Percentiles rank a stretch among this genome's conserved stretches.
phyloP scores from a whole-genome alignment of 2,888 invertebrate genomes.

The Dromius quadrimaculatus region DNA sequence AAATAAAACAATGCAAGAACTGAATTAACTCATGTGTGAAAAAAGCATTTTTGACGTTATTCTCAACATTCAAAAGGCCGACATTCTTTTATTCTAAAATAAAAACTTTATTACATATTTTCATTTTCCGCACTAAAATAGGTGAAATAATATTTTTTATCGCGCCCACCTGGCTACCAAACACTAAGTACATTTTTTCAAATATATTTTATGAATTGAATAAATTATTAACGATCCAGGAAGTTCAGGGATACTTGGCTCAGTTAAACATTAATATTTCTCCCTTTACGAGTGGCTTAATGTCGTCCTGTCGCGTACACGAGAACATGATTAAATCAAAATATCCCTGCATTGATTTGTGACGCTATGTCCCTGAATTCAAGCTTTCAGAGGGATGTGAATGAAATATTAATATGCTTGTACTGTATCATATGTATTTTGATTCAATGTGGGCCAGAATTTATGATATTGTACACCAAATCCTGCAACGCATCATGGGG shows the following conservation, averaged over 20 bases:
- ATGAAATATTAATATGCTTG: too few species aligned
- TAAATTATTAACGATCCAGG: neutral
- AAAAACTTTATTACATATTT: too few species aligned
- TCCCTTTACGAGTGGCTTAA: constrained; percentile 34
- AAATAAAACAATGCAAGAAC: constrained; percentile 3
- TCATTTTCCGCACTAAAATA: too few species aligned
- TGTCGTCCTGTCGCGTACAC: constrained; percentile 9
- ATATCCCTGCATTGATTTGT: neutral
- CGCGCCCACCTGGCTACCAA: neutral
- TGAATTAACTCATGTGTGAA: constrained; percentile 14
- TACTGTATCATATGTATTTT: too few species aligned
- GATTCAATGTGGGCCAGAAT: too few species aligned
- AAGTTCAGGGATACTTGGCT: constrained; percentile 22
- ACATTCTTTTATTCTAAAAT: too few species aligned
- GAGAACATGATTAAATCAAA: constrained; percentile 32
- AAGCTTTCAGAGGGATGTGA: too few species aligned
- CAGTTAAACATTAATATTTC: constrained; percentile 18
- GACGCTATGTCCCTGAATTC: too few species aligned
- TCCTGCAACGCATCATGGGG: too few species aligned
- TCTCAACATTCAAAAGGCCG: neutral
- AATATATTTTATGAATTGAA: neutral
- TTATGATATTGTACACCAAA: too few species aligned
- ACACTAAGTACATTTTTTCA: constrained; percentile 6
- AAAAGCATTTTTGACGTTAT: neutral
- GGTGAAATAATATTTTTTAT: constrained; percentile 29